These are phyloP conservation scores for Trypoxylus dichotomus DNA, from an alignment of 1,140 invertebrate genomes.

Conservation along the genomic window DNA sequence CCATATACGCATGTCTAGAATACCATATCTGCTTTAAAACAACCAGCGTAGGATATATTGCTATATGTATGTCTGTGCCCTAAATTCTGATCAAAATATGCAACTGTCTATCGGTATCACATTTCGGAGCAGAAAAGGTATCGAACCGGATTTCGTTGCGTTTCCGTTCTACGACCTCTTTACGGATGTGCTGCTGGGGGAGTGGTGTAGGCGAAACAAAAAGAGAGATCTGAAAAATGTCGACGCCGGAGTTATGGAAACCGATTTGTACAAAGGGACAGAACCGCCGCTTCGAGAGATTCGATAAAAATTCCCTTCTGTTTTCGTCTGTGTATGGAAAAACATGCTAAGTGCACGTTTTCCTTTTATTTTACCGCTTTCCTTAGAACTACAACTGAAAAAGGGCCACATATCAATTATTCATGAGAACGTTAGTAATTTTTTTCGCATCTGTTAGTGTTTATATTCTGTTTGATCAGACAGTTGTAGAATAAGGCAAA, in stretches of 20 bases:
- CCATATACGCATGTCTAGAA: not conserved
- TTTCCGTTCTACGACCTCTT: not conserved
- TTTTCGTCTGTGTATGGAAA: not conserved
- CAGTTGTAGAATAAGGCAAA: too few species aligned
- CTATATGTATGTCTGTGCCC: not conserved
- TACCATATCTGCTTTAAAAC: not conserved
- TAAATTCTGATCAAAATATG: not conserved
- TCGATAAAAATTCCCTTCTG: not conserved
- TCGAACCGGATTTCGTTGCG: not conserved
- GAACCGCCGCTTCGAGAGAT: not conserved
- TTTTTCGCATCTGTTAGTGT: too few species aligned
- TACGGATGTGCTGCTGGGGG: not conserved
- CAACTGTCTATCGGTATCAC: not conserved
- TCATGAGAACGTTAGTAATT: too few species aligned
- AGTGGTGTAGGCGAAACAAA: not conserved
- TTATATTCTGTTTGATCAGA: too few species aligned
- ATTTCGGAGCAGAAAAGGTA: not conserved
- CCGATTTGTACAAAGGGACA: not conserved
- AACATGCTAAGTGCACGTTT: slow-evolving; percentile 2
- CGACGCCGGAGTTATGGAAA: not conserved
- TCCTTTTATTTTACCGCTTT: not conserved
- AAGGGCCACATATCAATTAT: not conserved
- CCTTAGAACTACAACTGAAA: not conserved
- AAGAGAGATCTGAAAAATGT: slow-evolving; percentile 3
- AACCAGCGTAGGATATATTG: not conserved